A percentile compares a stretch with the other conserved stretches of the same genome.
phyloP scores from a whole-genome alignment of 1,140 invertebrate species.

The Augochlora pura region DNA sequence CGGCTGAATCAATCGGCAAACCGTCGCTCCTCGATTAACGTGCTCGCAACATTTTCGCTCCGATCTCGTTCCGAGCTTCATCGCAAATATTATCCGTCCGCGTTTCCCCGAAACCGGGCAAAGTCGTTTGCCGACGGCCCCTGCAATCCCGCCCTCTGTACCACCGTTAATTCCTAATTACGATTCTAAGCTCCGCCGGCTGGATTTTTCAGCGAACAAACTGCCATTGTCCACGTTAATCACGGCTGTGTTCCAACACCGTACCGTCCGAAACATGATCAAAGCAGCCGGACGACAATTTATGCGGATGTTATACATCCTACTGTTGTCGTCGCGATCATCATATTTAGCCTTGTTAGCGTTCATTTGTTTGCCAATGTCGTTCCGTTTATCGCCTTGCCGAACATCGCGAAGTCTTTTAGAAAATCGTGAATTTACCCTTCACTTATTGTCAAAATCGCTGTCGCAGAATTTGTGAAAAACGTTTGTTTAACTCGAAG shows the following conservation, averaged over 20 bases:
- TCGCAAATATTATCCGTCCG: conserved; percentile 13
- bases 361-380: too few species aligned
- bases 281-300: background rate
- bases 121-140: background rate
- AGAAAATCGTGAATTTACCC: too few species aligned
- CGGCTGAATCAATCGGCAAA: background rate
- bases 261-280: background rate
- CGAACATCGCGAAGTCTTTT: too few species aligned
- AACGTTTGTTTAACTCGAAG: too few species aligned
- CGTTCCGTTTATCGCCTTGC: too few species aligned
- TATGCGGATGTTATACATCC: too few species aligned
- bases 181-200: background rate
- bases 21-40: background rate
- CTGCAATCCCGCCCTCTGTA: background rate
- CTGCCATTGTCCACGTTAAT: background rate
- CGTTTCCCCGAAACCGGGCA: conserved; percentile 2
- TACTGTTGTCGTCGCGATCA: too few species aligned
- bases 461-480: too few species aligned
- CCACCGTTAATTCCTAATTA: background rate
- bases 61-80: background rate
- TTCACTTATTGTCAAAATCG: too few species aligned
- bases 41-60: conserved; percentile 3
- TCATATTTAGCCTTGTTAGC: too few species aligned
- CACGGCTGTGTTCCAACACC: background rate
- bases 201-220: background rate